Evolutionary conservation across 2,797 vertebrate genomes (phyloP), one percentile per base, ranked within the genome.

Genomic region (Platalea minor): DNA sequence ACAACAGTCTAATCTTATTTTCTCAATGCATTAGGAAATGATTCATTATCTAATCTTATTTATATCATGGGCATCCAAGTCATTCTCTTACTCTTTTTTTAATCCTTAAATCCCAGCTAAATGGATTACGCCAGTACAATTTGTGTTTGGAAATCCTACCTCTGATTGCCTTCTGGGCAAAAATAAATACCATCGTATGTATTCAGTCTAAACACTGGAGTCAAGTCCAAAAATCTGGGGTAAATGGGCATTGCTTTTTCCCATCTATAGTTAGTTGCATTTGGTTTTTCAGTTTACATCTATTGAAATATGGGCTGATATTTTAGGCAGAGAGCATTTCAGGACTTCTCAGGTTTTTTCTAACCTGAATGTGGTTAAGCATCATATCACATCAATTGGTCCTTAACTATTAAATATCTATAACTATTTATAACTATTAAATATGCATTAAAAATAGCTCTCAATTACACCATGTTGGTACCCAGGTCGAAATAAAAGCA

Each of bases 11-110:
- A 96, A 97, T 96, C 96, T 95, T 97, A 91, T 96, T 97, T 97
- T 92, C 96, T 95, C 82, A 92, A 20, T 0, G 4, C 91, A 96
- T 94, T 94, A 97, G 96, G 92, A 97, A 95, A 93, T 94, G 51
- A 96, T 96, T 97, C 92, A 96, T 96, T 97, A 97, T 96, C 91
- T 97, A 96, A 97, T 97, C 96, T 95, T 93, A 97, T 97, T 97
- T 97, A 96, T 85, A 96, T 95, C 93, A 93, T 57, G 73, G 88
- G 50, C 67, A 95, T 92, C 85, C 85, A 86, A 96, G 82, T 83
- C 79, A 91, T 96, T 96, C 91, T 92, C 82, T 84, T 92, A 93
- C 75, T 95, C 79, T 63, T 79, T 94, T 95, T 95, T 95, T 93
- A 97, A 97, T 97, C 94, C 94, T 89, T 95, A 97, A 97, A 97